Evolutionary conservation across 2,888 invertebrate genomes (phyloP).

Genomic region (Strigamia maritima): DNA sequence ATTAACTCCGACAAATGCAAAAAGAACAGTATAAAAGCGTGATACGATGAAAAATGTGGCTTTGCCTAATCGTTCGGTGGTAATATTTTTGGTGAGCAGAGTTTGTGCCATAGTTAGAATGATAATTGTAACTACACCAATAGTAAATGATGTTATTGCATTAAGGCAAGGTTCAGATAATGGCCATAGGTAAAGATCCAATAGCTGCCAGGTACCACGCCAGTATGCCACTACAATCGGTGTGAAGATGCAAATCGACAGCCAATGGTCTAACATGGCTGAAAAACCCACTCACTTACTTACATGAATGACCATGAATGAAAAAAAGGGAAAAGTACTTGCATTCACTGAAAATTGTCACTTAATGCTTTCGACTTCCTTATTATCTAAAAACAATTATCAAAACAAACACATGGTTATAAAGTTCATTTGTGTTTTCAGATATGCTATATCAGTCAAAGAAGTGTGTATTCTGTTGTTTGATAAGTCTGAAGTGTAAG

Average conservation of each 20-base stretch:
- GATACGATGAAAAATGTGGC: slow-evolving; percentile 53
- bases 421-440: background rate
- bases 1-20: slow-evolving; percentile 72
- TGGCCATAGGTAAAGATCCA: slow-evolving; percentile 59
- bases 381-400: background rate
- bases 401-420: background rate
- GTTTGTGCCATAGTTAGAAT: slow-evolving; percentile 60
- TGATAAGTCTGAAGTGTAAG: background rate
- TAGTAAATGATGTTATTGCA: slow-evolving; percentile 41
- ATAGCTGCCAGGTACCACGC: slow-evolving; percentile 77
- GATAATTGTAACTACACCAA: slow-evolving; percentile 56
- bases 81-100: slow-evolving; percentile 45
- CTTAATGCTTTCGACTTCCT: background rate
- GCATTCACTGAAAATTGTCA: background rate
- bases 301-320: background rate
- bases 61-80: slow-evolving; percentile 57
- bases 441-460: background rate
- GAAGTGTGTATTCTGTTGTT: background rate
- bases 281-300: background rate
- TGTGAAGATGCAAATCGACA: slow-evolving; percentile 70
- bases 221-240: slow-evolving; percentile 81
- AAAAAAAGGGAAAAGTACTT: background rate
- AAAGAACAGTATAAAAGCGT: slow-evolving; percentile 68
- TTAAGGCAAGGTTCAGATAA: slow-evolving; percentile 17
- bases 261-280: slow-evolving; percentile 45